These are phyloP conservation scores for Parnassius smintheus DNA, from an alignment of 2,888 invertebrate species.

Conservation along the genomic window DNA sequence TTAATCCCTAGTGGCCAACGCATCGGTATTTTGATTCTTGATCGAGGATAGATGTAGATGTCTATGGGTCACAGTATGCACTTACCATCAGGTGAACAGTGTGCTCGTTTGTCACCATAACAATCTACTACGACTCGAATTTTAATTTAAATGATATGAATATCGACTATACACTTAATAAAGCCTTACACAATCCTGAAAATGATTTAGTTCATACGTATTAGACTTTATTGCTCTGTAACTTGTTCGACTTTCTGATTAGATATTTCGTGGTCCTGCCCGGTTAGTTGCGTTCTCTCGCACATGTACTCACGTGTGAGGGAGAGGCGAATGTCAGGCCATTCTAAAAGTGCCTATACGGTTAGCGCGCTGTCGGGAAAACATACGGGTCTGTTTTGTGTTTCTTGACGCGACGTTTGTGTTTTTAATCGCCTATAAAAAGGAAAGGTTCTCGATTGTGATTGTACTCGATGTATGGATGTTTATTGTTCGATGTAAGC, in stretches of 20 bases:
- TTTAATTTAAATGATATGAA: too few species aligned
- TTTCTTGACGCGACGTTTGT: background rate
- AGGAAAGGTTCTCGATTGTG: too few species aligned
- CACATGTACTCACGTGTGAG: constrained; percentile 6
- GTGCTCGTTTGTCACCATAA: too few species aligned
- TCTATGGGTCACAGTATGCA: too few species aligned
- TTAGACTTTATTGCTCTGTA: background rate
- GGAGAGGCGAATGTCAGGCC: constrained; percentile 15
- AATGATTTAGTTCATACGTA: constrained; percentile 7
- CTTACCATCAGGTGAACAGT: too few species aligned
- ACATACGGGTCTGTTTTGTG: background rate
- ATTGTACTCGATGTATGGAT: too few species aligned
- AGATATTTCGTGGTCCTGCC: constrained; percentile 10
- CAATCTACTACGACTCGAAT: too few species aligned
- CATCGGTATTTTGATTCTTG: too few species aligned
- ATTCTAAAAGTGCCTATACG: constrained; percentile 20
- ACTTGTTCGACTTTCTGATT: background rate
- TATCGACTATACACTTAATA: background rate
- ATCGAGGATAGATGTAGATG: too few species aligned
- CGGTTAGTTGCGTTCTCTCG: constrained; percentile 4
- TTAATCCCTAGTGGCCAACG: too few species aligned
- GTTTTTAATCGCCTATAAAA: background rate
- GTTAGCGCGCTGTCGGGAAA: constrained; percentile 2
- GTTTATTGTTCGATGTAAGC: too few species aligned
- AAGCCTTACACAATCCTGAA: constrained; percentile 4